These are phyloP conservation scores for Setipinna tenuifilis DNA, from an alignment of 2,797 vertebrate species.

Conservation along the genomic window DNA sequence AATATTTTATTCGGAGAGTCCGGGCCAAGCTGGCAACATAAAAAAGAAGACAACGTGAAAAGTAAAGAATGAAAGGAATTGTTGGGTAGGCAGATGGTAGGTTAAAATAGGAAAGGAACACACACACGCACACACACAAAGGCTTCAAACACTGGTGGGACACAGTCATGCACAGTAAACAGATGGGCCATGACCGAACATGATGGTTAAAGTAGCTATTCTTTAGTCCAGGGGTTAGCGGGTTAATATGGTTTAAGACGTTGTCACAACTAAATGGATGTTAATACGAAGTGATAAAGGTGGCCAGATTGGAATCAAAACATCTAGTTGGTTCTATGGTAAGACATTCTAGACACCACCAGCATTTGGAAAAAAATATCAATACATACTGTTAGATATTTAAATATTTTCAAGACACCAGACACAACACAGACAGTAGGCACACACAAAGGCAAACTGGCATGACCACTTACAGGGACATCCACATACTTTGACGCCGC, in stretches of 20 bases:
- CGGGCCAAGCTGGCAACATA: constrained; percentile 24
- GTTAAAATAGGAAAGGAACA: background rate
- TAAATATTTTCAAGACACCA: constrained; percentile 26
- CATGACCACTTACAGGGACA: constrained; percentile 90
- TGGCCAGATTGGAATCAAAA: constrained; percentile 7
- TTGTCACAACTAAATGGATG: background rate
- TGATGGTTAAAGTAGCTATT: constrained; percentile 6
- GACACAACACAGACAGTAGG: constrained; percentile 23
- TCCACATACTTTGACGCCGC: constrained; percentile 99
- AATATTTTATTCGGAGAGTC: constrained; percentile 16
- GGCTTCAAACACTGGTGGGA: constrained; percentile 15
- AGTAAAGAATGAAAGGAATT: constrained; percentile 38
- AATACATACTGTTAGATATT: constrained; percentile 13
- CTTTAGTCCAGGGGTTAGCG: constrained; percentile 7
- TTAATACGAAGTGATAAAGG: constrained; percentile 2
- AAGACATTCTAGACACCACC: constrained; percentile 13
- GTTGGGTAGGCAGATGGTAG: constrained; percentile 29
- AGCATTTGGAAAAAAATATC: constrained; percentile 17
- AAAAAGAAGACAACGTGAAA: constrained; percentile 16
- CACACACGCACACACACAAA: constrained; percentile 7
- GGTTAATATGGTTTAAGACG: background rate
- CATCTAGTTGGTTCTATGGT: background rate
- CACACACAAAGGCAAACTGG: constrained; percentile 11
- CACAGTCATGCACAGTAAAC: background rate
- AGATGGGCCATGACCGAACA: background rate